phyloP scores from a whole-genome alignment of 2,113 vertebrate species.

The Macheiramphus alcinus region DNA sequence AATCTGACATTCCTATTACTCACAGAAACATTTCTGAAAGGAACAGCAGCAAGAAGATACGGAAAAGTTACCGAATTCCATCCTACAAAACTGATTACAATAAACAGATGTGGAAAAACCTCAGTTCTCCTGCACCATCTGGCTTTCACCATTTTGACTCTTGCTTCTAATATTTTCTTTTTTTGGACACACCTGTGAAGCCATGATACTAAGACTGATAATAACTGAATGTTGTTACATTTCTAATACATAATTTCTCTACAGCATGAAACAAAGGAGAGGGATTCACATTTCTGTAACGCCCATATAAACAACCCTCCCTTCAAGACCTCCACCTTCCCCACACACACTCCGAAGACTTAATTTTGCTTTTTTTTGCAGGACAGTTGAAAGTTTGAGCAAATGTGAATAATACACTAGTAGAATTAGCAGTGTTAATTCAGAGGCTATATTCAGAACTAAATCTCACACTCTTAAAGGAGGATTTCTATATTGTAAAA shows the following conservation, averaged over 20 bases:
- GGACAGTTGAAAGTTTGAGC: neutral
- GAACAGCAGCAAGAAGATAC: fast-evolving
- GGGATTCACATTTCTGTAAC: neutral
- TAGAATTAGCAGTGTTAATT: neutral
- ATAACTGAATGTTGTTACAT: neutral
- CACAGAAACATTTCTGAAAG: neutral
- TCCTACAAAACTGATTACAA: neutral
- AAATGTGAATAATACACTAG: neutral
- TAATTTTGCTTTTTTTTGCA: neutral
- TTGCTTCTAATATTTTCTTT: neutral
- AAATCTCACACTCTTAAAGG: neutral
- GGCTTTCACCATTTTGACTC: neutral
- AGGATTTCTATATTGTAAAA: neutral
- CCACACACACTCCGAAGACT: neutral
- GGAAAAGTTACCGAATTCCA: neutral
- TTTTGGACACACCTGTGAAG: neutral
- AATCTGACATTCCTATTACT: neutral
- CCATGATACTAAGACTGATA: neutral
- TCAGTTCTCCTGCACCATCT: neutral
- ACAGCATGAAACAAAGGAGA: neutral
- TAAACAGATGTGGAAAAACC: neutral
- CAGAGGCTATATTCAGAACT: neutral
- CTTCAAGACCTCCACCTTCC: neutral
- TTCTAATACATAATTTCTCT: neutral
- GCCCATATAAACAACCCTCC: neutral